Evolutionary conservation across 2,888 invertebrate genomes (phyloP), one percentile per base, ranked within the genome.

Genomic region (Nomada ferruginata): DNA sequence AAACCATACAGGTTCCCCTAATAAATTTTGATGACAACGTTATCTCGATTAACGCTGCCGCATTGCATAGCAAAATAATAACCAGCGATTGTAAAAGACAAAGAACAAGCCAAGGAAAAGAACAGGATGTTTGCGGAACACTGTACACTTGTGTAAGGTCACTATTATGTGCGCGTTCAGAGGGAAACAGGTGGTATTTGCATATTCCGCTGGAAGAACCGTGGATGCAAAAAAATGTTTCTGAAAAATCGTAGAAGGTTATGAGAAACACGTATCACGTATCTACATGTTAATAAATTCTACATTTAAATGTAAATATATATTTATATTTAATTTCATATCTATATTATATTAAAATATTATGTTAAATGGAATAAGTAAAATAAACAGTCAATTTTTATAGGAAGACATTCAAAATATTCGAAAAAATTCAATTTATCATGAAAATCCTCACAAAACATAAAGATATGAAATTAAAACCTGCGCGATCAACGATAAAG

Each of bases 131-230:
- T 71, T 71, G 72, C 59, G 47, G 20, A 44, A 57, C 71, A 66
- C 36, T 60, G 73, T 66, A 53, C 65, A 72, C 52, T 72, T 65
- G 26, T 36, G n/a, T 77, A 73, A 77, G 77, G 77, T 65, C 72
- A 29, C 52, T 44, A 55, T 63, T 69, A 72, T 72, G 72, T 50
- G 59, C 50, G 57, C 59, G 11, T 65, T 72, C 57, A 72, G 60
- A 52, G 72, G 65, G 65, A 60, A 72, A 72, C 76, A 59, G 72
- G 59, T 72, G 60, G 36, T 9, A 76, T 76, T 76, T 72, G 72
- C 72, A 72, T 71, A 64, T 52, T 11, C 71, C 76, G 59, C 59
- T 72, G 76, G 29, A 64, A 70, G 63, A 44, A 18, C n/a, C 20
- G 47, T 18, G 70, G 68, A 29, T 29, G 44, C 44, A 15, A 63